Evolutionary conservation across 2,113 vertebrate species (phyloP).

Genomic region (Odobenus rosmarus): DNA sequence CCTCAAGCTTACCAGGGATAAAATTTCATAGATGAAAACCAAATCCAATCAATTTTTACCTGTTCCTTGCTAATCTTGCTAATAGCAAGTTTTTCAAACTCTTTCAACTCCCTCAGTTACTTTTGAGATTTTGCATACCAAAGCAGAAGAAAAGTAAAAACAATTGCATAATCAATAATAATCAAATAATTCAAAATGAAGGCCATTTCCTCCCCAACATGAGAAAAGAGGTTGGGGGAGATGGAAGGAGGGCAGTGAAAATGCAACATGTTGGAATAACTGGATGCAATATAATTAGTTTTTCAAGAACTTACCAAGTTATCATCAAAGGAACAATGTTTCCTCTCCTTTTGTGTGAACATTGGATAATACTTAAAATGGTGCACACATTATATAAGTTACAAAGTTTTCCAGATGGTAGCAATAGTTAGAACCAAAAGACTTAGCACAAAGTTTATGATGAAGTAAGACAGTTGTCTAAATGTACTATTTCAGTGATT

Average conservation of each 20-base stretch:
- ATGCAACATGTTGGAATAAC: not conserved
- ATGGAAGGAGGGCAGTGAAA: not conserved
- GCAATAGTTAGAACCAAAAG: not conserved
- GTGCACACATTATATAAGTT: not conserved
- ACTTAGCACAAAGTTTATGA: not conserved
- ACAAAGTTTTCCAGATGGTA: not conserved
- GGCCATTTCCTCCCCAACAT: not conserved
- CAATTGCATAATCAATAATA: not conserved
- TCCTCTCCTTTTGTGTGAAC: not conserved
- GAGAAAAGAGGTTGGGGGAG: not conserved
- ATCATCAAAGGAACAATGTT: not conserved
- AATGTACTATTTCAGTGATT: not conserved
- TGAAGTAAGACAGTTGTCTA: not conserved
- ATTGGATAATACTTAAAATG: not conserved
- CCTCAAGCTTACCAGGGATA: not conserved
- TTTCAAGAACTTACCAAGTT: not conserved
- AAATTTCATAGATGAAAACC: constrained; percentile 22
- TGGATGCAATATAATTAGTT: not conserved
- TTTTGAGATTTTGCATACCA: not conserved
- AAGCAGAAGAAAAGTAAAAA: not conserved
- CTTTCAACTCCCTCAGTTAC: not conserved
- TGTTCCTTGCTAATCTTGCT: not conserved
- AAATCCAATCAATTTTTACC: constrained; percentile 24
- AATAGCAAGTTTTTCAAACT: not conserved
- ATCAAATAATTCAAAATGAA: not conserved